A percentile compares a stretch with the other conserved stretches of the same genome.
Conservation (phyloP, 2,888 invertebrate species). For the Phortica magna region DNA sequence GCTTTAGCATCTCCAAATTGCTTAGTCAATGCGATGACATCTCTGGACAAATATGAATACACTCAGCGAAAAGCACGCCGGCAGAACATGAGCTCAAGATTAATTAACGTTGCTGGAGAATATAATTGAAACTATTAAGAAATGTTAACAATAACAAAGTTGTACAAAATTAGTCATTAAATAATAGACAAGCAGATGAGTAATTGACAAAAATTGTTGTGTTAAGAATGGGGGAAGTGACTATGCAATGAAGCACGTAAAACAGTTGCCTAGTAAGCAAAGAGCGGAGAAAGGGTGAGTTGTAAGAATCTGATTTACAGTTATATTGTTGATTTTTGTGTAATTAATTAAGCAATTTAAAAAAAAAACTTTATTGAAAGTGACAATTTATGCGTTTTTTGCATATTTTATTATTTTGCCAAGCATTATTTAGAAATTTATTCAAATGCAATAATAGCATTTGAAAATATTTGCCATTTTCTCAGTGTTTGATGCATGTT, state of each 20-base stretch:
- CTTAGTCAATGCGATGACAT: conserved; percentile 43
- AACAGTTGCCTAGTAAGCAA: too few species aligned
- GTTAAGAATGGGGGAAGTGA: too few species aligned
- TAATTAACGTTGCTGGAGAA: conserved; percentile 6
- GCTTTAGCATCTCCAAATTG: conserved; percentile 31
- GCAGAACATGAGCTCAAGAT: conserved; percentile 14
- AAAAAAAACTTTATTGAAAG: too few species aligned
- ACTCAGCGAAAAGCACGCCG: background rate
- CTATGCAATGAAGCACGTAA: too few species aligned
- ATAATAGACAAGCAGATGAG: background rate
- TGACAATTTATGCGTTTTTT: too few species aligned
- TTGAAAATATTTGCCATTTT: background rate
- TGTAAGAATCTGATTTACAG: too few species aligned
- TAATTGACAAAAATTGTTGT: background rate
- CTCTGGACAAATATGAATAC: conserved; percentile 61
- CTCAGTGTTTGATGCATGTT: background rate
- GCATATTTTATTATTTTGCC: too few species aligned
- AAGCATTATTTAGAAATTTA: background rate
- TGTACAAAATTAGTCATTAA: background rate
- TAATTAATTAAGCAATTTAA: too few species aligned
- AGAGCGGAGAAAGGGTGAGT: too few species aligned
- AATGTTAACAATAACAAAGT: background rate
- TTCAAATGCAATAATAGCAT: background rate
- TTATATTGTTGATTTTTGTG: too few species aligned
- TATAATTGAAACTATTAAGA: background rate